Conservation (phyloP, 1,140 invertebrate genomes). For the Ostrea denselamellosa region DNA sequence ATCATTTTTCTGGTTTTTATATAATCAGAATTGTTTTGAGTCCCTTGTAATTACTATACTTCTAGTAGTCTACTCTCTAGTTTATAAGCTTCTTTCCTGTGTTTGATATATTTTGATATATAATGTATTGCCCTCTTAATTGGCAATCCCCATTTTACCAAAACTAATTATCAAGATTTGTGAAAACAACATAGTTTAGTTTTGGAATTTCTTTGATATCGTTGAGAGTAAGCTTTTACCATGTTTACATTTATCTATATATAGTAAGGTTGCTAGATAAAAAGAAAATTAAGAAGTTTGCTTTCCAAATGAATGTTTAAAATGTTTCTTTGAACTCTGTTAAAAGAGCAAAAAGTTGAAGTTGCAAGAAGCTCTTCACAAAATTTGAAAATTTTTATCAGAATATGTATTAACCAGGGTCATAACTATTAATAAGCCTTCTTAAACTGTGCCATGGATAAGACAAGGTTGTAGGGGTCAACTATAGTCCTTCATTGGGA, state of each 20-base stretch:
- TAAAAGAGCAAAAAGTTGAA: too few species aligned
- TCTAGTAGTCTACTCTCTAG: background rate
- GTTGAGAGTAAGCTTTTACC: background rate
- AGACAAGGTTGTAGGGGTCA: too few species aligned
- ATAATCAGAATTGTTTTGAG: background rate
- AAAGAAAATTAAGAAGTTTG: background rate
- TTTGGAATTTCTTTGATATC: constrained; percentile 23
- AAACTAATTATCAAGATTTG: background rate
- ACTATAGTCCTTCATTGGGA: too few species aligned
- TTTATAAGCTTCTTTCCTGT: background rate
- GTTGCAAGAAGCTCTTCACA: too few species aligned
- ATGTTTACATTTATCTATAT: background rate
- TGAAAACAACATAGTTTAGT: background rate
- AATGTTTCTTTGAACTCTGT: too few species aligned
- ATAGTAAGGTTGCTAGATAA: background rate
- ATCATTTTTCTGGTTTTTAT: background rate
- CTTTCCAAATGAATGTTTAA: background rate
- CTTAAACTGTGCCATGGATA: too few species aligned
- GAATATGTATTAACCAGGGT: too few species aligned
- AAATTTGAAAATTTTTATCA: too few species aligned
- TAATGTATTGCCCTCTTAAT: background rate
- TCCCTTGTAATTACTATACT: background rate
- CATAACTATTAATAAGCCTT: too few species aligned
- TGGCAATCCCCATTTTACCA: background rate
- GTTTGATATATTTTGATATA: background rate